Base-by-base conservation (phyloP, 1,140 invertebrate genomes). In the Eriosoma lanigerum region DNA sequence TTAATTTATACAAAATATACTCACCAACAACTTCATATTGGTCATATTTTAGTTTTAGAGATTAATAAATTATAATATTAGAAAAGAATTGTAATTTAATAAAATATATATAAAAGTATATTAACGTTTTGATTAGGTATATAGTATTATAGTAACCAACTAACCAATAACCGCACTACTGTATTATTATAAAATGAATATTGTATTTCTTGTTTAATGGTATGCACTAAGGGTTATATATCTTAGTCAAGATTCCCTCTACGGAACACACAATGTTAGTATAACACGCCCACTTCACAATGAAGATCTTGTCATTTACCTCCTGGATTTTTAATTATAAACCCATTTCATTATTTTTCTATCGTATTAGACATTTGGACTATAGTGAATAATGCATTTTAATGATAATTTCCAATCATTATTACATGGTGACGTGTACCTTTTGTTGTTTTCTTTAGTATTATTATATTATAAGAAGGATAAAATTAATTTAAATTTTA, bases 11-110 rank as follows among this genome's bases (percentile, higher is more conserved):
- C 4, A 38, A 44, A 6, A 38, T n/a, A 24, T 78, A 78, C 75
- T 78, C 1, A 78, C 75, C 38, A 62, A 48, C 10, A 78, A 60
- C 19, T 60, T 78, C 75, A 78, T 78, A 38, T n/a, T n/a, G n/a
- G n/a, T n/a, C n/a, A n/a, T n/a, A n/a, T n/a, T n/a, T n/a, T n/a
- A n/a, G n/a, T n/a, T n/a, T n/a, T n/a, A n/a, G n/a, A n/a, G n/a
- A n/a, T n/a, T n/a, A n/a, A n/a, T n/a, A n/a, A n/a, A n/a, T n/a
- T n/a, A n/a, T n/a, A n/a, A n/a, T n/a, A n/a, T n/a, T n/a, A n/a
- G n/a, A n/a, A n/a, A n/a, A n/a, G n/a, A n/a, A n/a, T n/a, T n/a
- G n/a, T n/a, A n/a, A n/a, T n/a, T n/a, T n/a, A 38, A 4, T 38
- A 38, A 38, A 38, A 38, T 38, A 8, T 38, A 38, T 38, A 38